Evolutionary conservation across 2,797 vertebrate genomes (phyloP).

Genomic region (Thamnophis elegans): DNA sequence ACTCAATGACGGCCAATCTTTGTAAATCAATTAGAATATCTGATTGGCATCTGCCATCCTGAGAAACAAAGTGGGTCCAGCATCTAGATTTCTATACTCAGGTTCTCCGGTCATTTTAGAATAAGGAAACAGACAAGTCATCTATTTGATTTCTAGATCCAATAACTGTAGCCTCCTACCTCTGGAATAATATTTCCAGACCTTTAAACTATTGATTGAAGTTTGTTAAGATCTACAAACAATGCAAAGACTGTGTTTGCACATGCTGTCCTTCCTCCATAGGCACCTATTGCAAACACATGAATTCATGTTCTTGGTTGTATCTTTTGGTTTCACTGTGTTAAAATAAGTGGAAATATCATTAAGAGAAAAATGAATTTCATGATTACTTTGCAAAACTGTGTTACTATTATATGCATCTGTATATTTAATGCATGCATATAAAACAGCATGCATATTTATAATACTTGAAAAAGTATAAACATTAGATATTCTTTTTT

Average conservation of each 20-base stretch:
- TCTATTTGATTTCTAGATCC: neutral
- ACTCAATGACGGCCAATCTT: neutral
- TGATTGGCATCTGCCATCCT: neutral
- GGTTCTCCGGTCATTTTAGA: neutral
- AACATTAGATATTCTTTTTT: constrained; percentile 9
- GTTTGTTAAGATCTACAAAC: neutral
- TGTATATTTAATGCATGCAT: constrained; percentile 3
- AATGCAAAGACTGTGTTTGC: neutral
- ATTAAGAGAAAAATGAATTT: constrained; percentile 26
- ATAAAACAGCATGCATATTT: neutral
- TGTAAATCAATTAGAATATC: neutral
- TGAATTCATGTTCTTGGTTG: neutral
- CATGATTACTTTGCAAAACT: constrained; percentile 14
- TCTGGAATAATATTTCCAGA: neutral
- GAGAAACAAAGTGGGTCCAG: neutral
- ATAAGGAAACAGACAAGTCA: neutral
- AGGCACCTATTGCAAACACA: neutral
- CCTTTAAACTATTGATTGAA: neutral
- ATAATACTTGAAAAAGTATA: neutral
- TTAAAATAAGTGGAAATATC: constrained; percentile 16
- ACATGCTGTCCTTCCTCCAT: neutral
- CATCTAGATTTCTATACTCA: neutral
- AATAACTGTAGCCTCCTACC: neutral
- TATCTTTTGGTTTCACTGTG: constrained; percentile 21
- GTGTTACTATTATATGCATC: neutral